Percentiles rank a stretch among this genome's conserved stretches.
phyloP scores from a whole-genome alignment of 2,113 vertebrate species.

The Clarias batrachus region DNA sequence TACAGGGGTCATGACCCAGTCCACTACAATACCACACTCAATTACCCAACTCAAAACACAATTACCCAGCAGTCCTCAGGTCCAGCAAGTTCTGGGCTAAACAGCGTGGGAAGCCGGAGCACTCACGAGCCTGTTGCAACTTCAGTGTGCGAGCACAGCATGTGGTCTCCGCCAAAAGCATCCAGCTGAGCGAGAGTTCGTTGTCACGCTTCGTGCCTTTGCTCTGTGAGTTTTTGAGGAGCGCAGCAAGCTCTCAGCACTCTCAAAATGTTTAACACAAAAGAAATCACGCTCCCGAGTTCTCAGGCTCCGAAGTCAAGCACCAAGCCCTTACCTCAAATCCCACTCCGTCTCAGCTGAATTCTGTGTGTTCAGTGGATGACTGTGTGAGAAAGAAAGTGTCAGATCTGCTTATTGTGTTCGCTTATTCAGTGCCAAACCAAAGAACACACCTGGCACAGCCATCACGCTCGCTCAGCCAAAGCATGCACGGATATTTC shows the following conservation, averaged over 20 bases:
- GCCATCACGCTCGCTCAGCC: neutral
- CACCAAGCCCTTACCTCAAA: slow-evolving; percentile 28
- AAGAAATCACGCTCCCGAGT: slow-evolving; percentile 18
- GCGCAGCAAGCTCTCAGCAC: slow-evolving; percentile 9
- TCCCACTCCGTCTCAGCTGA: neutral
- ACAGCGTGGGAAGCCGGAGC: slow-evolving; percentile 35
- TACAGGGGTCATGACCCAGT: slow-evolving; percentile 1
- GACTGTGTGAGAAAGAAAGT: slow-evolving; percentile 19
- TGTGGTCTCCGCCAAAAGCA: neutral
- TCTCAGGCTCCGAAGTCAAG: slow-evolving; percentile 29
- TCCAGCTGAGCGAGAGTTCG: slow-evolving; percentile 19
- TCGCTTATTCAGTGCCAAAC: slow-evolving; percentile 20
- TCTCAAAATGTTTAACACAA: slow-evolving; percentile 28
- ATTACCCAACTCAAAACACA: slow-evolving; percentile 15
- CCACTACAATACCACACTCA: slow-evolving; percentile 20
- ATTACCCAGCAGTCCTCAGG: neutral
- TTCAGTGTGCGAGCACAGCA: neutral
- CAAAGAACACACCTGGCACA: slow-evolving; percentile 44
- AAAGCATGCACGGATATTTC: neutral
- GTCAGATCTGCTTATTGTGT: slow-evolving; percentile 5
- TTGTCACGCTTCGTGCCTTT: slow-evolving; percentile 20
- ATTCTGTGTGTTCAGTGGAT: slow-evolving; percentile 36
- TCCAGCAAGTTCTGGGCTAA: neutral
- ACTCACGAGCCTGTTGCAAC: neutral
- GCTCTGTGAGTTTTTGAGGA: slow-evolving; percentile 18